Percentiles rank a stretch among this genome's conserved stretches.
These are phyloP conservation scores for Brachyrhaphis roseni DNA, from an alignment of 2,797 vertebrate species.

Conservation along the genomic window DNA sequence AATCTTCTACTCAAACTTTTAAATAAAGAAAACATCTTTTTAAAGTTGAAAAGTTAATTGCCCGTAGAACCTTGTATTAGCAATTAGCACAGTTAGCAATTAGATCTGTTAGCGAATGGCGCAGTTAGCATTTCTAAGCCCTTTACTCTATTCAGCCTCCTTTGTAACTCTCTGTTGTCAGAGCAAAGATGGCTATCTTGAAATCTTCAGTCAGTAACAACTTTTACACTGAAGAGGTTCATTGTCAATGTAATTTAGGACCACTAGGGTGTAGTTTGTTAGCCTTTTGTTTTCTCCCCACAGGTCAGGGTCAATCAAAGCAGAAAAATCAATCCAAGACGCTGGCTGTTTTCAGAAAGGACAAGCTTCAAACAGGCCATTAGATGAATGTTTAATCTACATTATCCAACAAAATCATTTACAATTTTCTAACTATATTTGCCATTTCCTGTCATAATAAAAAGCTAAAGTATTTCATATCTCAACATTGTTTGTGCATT, in stretches of 20 bases:
- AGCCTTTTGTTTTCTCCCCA: background rate
- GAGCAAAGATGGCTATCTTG: background rate
- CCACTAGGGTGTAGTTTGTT: background rate
- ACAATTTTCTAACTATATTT: background rate
- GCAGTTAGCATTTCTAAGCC: background rate
- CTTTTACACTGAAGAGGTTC: background rate
- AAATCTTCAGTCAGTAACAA: background rate
- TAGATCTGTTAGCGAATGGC: no score
- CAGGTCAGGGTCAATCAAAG: background rate
- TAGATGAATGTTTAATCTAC: background rate
- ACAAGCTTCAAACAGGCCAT: background rate
- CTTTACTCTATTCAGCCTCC: background rate
- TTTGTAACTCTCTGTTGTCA: background rate
- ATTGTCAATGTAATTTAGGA: background rate
- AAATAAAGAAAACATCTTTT: background rate
- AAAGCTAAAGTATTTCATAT: background rate
- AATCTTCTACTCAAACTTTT: background rate
- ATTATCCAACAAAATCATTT: background rate
- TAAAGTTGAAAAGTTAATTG: background rate
- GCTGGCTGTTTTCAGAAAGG: background rate
- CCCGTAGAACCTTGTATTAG: background rate
- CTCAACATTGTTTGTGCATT: background rate
- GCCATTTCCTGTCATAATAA: background rate
- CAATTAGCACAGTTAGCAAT: background rate
- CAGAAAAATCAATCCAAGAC: background rate